phyloP scores from a whole-genome alignment of 2,888 invertebrate genomes.

The Scelioninae gen. 1 region DNA sequence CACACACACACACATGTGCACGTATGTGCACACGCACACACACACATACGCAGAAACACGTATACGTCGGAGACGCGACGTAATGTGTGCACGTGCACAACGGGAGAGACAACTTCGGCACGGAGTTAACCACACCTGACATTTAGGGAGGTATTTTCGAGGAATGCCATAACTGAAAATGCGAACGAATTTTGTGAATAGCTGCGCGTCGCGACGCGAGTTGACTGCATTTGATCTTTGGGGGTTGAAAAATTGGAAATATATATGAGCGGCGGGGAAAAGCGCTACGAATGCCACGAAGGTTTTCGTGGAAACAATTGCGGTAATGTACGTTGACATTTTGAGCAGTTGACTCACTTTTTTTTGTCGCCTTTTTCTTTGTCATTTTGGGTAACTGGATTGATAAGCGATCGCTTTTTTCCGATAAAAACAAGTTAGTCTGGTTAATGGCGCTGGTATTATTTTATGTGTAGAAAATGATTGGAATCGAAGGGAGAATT shows the following conservation, averaged over 20 bases:
- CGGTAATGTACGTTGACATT: constrained; percentile 33
- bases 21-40: constrained; percentile 10
- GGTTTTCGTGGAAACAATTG: constrained; percentile 36
- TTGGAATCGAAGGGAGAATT: no score
- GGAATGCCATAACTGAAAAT: constrained; percentile 61
- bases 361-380: background rate
- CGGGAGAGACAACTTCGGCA: constrained; percentile 47
- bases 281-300: background rate
- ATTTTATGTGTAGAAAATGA: no score
- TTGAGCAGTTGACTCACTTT: background rate
- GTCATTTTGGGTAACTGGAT: background rate
- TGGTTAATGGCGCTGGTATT: no score
- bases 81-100: constrained; percentile 59
- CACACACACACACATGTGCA: constrained; percentile 6
- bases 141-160: constrained; percentile 54
- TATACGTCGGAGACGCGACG: constrained; percentile 34
- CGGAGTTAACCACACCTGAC: constrained; percentile 67
- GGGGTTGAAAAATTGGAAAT: constrained; percentile 47
- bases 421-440: no score
- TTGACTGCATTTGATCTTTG: constrained; percentile 46
- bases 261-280: constrained; percentile 23
- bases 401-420: background rate
- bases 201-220: constrained; percentile 44
- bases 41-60: no score
- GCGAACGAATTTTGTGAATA: constrained; percentile 56